A percentile compares a stretch with the other conserved stretches of the same genome.
Conservation (phyloP, 2,888 invertebrate species). For the Callinectes sapidus region DNA sequence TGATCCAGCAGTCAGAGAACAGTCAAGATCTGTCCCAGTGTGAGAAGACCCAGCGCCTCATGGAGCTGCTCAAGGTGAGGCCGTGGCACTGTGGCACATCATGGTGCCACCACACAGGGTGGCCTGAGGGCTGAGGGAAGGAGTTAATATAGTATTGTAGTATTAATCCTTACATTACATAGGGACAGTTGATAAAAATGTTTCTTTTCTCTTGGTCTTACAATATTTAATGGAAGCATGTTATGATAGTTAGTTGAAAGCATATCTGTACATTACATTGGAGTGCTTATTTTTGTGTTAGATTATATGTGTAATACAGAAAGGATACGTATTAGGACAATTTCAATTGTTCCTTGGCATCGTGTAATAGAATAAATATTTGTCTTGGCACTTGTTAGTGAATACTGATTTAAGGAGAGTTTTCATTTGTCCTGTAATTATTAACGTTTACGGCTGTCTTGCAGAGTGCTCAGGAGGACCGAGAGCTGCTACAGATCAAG, state of each 20-base stretch:
- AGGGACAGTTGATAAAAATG: background rate
- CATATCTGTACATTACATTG: no score
- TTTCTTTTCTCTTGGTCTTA: background rate
- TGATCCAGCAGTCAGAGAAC: constrained; percentile 75
- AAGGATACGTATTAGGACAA: background rate
- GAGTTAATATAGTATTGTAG: background rate
- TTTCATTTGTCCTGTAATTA: background rate
- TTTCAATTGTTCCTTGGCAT: background rate
- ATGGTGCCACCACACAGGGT: background rate
- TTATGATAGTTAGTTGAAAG: no score
- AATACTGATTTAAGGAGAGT: background rate
- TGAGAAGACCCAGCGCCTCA: constrained; percentile 87
- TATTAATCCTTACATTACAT: background rate
- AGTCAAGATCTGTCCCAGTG: constrained; percentile 71
- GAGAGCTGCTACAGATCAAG: constrained; percentile 84
- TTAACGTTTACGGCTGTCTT: constrained; percentile 77
- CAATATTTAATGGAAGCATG: no score
- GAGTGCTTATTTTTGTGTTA: no score
- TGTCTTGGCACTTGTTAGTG: background rate
- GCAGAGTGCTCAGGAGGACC: constrained; percentile 86
- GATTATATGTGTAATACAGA: no score
- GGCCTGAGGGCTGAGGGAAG: background rate
- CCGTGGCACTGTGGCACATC: background rate
- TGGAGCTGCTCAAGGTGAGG: constrained; percentile 86
- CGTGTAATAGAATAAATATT: background rate